Conservation (phyloP, 2,888 invertebrate genomes). For the Oasisia sp. region DNA sequence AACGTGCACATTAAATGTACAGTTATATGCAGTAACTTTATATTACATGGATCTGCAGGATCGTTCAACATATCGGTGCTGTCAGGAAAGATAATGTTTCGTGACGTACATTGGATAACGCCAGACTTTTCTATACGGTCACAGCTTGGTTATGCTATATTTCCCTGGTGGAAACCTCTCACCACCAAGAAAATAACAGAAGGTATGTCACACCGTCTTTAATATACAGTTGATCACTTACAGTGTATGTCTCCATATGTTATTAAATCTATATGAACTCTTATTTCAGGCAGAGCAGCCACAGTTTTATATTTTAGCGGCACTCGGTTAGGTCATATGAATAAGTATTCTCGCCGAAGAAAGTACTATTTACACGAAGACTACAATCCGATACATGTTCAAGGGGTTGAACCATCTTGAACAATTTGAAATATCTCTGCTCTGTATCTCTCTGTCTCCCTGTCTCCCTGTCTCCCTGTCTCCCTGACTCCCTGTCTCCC, state of each 20-base stretch:
- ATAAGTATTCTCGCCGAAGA: too few relatives aligned
- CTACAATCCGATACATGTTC: too few relatives aligned
- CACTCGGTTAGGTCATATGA: too few relatives aligned
- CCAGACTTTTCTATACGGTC: not conserved
- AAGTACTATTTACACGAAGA: too few relatives aligned
- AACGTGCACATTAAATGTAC: not conserved
- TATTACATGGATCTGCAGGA: not conserved
- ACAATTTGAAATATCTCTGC: not conserved
- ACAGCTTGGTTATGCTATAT: not conserved
- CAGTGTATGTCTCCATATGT: not conserved
- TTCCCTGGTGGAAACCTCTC: not conserved
- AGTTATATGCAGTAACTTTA: not conserved
- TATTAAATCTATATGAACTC: not conserved
- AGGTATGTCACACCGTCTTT: not conserved
- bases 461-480: conserved; percentile 75
- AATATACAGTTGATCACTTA: not conserved
- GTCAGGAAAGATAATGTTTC: not conserved
- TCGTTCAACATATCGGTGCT: not conserved
- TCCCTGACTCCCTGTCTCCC: too few relatives aligned
- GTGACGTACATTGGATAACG: not conserved
- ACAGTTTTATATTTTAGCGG: too few relatives aligned
- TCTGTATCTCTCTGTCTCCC: conserved; percentile 79
- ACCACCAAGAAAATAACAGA: not conserved
- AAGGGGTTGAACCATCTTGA: not conserved
- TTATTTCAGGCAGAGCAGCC: not conserved